phyloP scores from a whole-genome alignment of 2,888 invertebrate species.

The Cryptocephalus primarius region DNA sequence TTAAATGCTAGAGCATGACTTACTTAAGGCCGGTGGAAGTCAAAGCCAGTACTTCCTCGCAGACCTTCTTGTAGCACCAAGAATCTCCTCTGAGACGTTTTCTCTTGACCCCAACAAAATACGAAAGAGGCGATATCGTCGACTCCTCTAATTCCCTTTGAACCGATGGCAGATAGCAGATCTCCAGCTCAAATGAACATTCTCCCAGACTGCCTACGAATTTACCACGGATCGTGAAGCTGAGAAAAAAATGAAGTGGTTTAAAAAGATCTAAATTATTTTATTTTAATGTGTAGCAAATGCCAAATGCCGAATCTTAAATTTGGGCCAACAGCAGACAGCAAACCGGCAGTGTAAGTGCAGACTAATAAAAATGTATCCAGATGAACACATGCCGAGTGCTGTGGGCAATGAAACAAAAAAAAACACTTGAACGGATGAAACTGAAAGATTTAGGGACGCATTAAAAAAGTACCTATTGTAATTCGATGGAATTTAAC shows the following conservation, averaged over 20 bases:
- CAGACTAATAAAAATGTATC: too few relatives aligned
- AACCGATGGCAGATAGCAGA: constrained; percentile 42
- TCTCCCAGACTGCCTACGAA: constrained; percentile 31
- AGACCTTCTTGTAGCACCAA: constrained; percentile 70
- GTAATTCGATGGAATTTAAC: too few relatives aligned
- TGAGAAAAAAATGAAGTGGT: constrained; percentile 33
- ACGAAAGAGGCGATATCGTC: background rate
- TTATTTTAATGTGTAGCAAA: too few relatives aligned
- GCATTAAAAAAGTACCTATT: too few relatives aligned
- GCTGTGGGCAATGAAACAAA: too few relatives aligned
- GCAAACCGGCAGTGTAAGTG: too few relatives aligned
- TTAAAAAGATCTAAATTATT: background rate
- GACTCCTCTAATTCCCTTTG: background rate
- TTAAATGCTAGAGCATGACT: constrained; percentile 1
- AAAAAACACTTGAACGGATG: too few relatives aligned
- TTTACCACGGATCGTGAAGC: constrained; percentile 56
- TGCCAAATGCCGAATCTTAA: too few relatives aligned
- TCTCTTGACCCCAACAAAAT: constrained; percentile 53
- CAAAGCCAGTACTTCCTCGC: constrained; percentile 57
- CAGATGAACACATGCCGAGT: too few relatives aligned
- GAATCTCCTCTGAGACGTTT: constrained; percentile 68
- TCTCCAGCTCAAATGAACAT: constrained; percentile 63
- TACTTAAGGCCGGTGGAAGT: constrained; percentile 32
- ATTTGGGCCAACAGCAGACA: too few relatives aligned
- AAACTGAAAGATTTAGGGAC: too few relatives aligned